A percentile compares a stretch with the other conserved stretches of the same genome.
Conservation (phyloP, 1,140 invertebrate species). For the Drosophila gunungcola region DNA sequence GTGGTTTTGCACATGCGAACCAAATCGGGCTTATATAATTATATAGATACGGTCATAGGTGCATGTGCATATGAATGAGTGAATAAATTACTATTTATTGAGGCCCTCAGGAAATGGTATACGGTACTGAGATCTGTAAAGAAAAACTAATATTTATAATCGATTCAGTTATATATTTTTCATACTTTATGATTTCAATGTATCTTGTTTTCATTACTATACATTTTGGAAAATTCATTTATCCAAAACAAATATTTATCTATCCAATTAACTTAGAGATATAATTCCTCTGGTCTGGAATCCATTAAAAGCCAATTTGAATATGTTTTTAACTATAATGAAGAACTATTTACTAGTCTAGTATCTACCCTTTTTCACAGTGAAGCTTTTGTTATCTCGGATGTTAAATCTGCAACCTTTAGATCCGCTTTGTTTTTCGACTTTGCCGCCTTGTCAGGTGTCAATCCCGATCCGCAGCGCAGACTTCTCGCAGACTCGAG, state of each 20-base stretch:
- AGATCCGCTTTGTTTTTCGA: constrained; percentile 38
- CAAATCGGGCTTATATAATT: constrained; percentile 77
- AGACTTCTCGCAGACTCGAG: constrained; percentile 34
- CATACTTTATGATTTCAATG: not conserved
- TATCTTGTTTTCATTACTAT: too few relatives aligned
- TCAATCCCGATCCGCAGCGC: constrained; percentile 69
- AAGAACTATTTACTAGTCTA: not conserved
- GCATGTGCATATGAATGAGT: constrained; percentile 42
- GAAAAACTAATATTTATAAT: not conserved
- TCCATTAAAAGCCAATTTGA: too few relatives aligned
- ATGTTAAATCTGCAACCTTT: not conserved
- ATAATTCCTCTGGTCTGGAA: too few relatives aligned
- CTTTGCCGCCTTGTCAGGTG: constrained; percentile 62
- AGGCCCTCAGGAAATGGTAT: constrained; percentile 20
- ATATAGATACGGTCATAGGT: constrained; percentile 59
- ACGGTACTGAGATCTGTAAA: constrained; percentile 19
- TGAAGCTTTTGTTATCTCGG: not conserved
- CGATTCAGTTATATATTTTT: constrained; percentile 9
- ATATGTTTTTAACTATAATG: not conserved
- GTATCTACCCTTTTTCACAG: not conserved
- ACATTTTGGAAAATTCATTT: not conserved
- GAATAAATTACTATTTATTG: constrained; percentile 36
- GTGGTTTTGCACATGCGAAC: constrained; percentile 55
- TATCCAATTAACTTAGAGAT: too few relatives aligned
- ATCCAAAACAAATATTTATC: too few relatives aligned